phyloP scores from a whole-genome alignment of 1,140 invertebrate species.

The Drosophila rhopaloa region DNA sequence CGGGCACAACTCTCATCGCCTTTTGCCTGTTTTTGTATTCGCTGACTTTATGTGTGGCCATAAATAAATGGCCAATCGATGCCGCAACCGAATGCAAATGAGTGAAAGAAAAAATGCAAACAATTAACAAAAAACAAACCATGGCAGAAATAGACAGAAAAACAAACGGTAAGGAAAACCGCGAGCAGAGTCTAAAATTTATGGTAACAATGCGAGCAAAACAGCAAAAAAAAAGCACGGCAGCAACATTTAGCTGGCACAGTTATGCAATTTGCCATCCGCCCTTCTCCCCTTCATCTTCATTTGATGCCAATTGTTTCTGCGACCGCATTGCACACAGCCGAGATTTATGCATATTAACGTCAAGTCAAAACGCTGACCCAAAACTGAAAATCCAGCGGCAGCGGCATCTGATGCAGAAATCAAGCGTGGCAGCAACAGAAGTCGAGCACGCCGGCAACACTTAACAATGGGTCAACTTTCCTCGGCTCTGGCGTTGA shows the following conservation, averaged over 20 bases:
- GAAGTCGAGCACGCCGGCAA: constrained; percentile 19
- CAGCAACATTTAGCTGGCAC: constrained; percentile 56
- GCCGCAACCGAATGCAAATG: constrained; percentile 76
- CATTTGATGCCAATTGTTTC: constrained; percentile 64
- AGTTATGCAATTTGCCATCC: constrained; percentile 64
- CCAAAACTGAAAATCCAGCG: constrained; percentile 60
- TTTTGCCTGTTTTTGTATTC: constrained; percentile 15
- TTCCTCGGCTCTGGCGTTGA: constrained; percentile 68
- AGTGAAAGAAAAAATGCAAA: constrained; percentile 76
- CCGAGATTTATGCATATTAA: constrained; percentile 80
- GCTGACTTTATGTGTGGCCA: constrained; percentile 33
- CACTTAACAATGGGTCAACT: constrained; percentile 76
- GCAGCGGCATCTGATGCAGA: constrained; percentile 42
- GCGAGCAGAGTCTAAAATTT: constrained; percentile 56
- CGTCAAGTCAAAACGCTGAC: constrained; percentile 76
- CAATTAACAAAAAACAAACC: constrained; percentile 56
- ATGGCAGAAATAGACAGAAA: constrained; percentile 35
- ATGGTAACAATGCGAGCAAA: constrained; percentile 65
- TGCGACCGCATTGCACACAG: constrained; percentile 62
- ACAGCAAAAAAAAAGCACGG: constrained; percentile 39
- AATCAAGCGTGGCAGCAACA: constrained; percentile 62
- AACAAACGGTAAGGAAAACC: constrained; percentile 47
- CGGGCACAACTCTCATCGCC: constrained; percentile 38
- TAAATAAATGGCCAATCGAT: constrained; percentile 76
- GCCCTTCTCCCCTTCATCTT: constrained; percentile 2